Evolutionary conservation across 1,140 invertebrate genomes (phyloP).

Genomic region (Adoxophyes honmai): DNA sequence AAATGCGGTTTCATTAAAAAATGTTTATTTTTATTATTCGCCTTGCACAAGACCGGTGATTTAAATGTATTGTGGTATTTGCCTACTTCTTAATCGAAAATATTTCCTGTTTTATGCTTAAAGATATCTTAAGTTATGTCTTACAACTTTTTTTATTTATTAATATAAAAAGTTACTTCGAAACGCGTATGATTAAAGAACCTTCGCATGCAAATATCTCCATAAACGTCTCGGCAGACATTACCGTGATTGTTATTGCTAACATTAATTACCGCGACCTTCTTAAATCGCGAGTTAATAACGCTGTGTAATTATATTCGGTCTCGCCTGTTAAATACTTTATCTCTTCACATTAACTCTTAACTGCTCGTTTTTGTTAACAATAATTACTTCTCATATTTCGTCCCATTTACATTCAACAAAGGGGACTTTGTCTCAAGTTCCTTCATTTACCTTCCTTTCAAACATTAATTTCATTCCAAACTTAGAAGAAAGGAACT

Average conservation of each 20-base stretch:
- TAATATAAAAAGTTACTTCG: conserved; percentile 10
- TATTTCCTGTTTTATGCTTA: neutral
- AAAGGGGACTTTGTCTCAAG: neutral
- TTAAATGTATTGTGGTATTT: too few relatives aligned
- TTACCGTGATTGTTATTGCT: conserved; percentile 49
- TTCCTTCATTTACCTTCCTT: neutral
- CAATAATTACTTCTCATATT: conserved; percentile 34
- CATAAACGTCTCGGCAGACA: conserved; percentile 39
- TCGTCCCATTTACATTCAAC: conserved; percentile 14
- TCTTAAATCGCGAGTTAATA: conserved; percentile 53
- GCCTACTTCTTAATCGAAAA: too few relatives aligned
- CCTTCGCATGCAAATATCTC: conserved; percentile 41
- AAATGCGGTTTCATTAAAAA: too few relatives aligned
- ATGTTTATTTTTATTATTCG: too few relatives aligned
- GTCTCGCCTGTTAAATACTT: conserved; percentile 40
- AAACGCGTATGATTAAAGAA: conserved; percentile 1
- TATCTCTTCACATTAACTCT: conserved; percentile 30
- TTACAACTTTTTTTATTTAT: neutral
- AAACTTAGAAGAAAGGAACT: too few relatives aligned
- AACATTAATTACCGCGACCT: conserved; percentile 67
- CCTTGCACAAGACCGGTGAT: too few relatives aligned
- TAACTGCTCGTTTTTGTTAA: conserved; percentile 32
- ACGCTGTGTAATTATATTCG: conserved; percentile 53
- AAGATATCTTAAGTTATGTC: conserved; percentile 10
- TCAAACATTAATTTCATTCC: neutral